phyloP scores from a whole-genome alignment of 2,113 vertebrate species.

The Cheilinus undulatus region DNA sequence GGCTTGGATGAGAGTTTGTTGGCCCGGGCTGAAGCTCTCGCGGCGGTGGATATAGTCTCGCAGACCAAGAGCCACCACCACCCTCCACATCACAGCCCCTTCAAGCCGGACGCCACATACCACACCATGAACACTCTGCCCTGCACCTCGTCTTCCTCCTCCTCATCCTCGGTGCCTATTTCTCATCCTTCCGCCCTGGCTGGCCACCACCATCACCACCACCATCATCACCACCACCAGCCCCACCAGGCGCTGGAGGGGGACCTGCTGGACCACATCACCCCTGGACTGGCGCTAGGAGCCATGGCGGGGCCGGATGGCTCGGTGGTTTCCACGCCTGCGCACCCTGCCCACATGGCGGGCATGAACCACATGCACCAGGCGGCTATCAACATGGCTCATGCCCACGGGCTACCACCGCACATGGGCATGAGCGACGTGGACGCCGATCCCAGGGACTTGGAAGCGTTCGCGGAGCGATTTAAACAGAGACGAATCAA shows the following conservation, averaged over 20 bases:
- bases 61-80: slow-evolving; percentile 98
- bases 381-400: slow-evolving; percentile 97
- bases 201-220: slow-evolving; percentile 93
- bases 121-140: slow-evolving; percentile 99
- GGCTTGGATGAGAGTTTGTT: slow-evolving; percentile 99
- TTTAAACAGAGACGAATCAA: slow-evolving; percentile 99
- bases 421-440: slow-evolving; percentile 99
- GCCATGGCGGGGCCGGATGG: slow-evolving; percentile 95
- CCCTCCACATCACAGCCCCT: slow-evolving; percentile 97
- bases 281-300: slow-evolving; percentile 93
- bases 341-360: slow-evolving; percentile 95
- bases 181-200: slow-evolving; percentile 93
- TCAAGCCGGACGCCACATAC: slow-evolving; percentile 99
- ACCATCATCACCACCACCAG: slow-evolving; percentile 96
- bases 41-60: slow-evolving; percentile 99
- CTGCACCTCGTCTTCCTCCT: slow-evolving; percentile 95
- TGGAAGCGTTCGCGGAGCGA: slow-evolving; percentile 98
- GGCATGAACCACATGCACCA: slow-evolving; percentile 99
- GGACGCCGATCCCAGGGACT: slow-evolving; percentile 97
- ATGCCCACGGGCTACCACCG: slow-evolving; percentile 93
- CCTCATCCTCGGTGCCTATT: slow-evolving; percentile 95
- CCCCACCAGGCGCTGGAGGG: slow-evolving; percentile 96
- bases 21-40: slow-evolving; percentile 99
- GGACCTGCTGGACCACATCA: slow-evolving; percentile 97
- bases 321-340: slow-evolving; percentile 94